Evolutionary conservation across 2,113 vertebrate genomes (phyloP).

Genomic region (Bos indicus): DNA sequence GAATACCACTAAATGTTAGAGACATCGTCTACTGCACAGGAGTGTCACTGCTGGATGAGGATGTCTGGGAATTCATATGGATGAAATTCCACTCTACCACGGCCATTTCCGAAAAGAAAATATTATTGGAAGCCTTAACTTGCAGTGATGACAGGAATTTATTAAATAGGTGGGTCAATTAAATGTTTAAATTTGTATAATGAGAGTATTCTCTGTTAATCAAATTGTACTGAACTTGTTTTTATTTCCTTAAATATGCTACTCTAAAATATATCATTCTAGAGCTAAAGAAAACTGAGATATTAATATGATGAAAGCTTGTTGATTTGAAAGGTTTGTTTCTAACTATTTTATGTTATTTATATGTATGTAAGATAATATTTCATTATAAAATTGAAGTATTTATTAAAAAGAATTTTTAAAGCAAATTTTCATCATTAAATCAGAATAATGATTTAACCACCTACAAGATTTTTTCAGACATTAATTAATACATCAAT

Average conservation of each 20-base stretch:
- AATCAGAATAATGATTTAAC: neutral
- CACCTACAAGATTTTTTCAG: neutral
- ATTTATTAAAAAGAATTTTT: neutral
- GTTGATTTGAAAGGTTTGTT: neutral
- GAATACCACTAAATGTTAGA: conserved; percentile 96
- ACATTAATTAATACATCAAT: neutral
- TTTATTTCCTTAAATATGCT: neutral
- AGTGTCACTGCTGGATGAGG: conserved; percentile 97
- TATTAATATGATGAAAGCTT: neutral
- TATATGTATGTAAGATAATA: neutral
- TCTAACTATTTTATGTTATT: neutral
- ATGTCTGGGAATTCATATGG: conserved; percentile 99
- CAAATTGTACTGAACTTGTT: neutral
- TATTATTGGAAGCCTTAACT: conserved; percentile 95
- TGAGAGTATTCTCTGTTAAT: neutral
- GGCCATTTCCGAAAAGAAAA: conserved; percentile 96
- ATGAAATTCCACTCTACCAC: conserved; percentile 98
- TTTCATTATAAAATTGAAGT: neutral
- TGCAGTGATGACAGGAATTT: conserved; percentile 96
- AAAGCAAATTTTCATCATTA: neutral
- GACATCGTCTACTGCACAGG: conserved; percentile 99
- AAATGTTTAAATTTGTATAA: neutral
- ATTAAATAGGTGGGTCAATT: conserved; percentile 86
- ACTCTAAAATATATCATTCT: neutral
- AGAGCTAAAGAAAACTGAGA: neutral